These are phyloP conservation scores for Galleria mellonella DNA, from an alignment of 1,140 invertebrate genomes.

Conservation along the genomic window DNA sequence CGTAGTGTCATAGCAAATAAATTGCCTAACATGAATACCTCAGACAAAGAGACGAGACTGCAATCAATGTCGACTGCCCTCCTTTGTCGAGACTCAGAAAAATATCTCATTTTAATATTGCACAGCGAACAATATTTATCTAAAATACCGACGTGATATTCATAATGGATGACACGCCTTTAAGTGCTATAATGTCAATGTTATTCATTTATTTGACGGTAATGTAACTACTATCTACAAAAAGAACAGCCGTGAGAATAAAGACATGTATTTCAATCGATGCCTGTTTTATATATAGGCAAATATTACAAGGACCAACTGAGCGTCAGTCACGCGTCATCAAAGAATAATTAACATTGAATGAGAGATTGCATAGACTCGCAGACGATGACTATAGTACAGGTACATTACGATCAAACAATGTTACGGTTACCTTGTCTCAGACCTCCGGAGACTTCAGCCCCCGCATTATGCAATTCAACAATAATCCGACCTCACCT, in stretches of 20 bases:
- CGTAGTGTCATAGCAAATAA: conserved; percentile 44
- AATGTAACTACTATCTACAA: conserved; percentile 8
- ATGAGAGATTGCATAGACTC: conserved; percentile 10
- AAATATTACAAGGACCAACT: conserved; percentile 30
- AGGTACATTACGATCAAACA: conserved; percentile 9
- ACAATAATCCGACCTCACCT: conserved; percentile 62
- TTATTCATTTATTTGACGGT: no score
- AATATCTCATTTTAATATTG: no score
- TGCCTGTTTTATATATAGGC: not conserved
- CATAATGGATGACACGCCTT: no score
- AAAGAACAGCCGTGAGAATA: conserved; percentile 21
- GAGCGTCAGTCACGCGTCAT: conserved; percentile 40
- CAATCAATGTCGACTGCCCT: no score
- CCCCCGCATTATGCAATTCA: conserved; percentile 34
- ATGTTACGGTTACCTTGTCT: conserved; percentile 63
- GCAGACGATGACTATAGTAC: conserved; percentile 1
- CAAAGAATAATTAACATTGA: conserved; percentile 47
- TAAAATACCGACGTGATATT: no score
- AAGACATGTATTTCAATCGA: conserved; percentile 13
- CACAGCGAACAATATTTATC: no score
- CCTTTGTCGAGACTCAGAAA: no score
- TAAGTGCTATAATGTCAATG: no score
- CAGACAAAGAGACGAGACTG: conserved; percentile 45
- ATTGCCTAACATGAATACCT: conserved; percentile 35
- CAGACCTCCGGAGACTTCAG: conserved; percentile 36